Base-by-base conservation (phyloP, 2,797 vertebrate genomes). In the Pampus argenteus region DNA sequence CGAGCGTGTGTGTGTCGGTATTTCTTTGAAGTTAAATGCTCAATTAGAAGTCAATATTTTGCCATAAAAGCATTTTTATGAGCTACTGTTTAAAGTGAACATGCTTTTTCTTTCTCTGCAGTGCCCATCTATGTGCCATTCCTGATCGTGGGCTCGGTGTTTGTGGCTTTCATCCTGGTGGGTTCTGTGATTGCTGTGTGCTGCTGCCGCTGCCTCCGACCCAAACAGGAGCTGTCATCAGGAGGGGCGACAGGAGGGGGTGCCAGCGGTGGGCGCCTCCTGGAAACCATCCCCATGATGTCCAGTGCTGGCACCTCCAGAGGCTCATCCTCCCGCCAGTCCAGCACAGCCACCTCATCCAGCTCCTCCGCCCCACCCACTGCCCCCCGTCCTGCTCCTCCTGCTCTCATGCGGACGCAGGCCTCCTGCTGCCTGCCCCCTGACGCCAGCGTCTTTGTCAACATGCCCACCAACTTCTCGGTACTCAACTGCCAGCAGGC, bases 251-350 rank as follows among this genome's bases (percentile, higher is more conserved):
- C 95, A 15, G 96, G 96, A 81, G 95, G 95, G 20, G 91, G 95
- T 22, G 85, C 95, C 79, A 88, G 95, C 0, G 88, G 95, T 52
- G 81, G 95, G 9, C 95, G 97, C 66, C 92, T 98, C 78, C 86
- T 98, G 89, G 98, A 99, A 86, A 97, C 98, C 3, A 98, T 99
- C 78, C 98, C 98, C 47, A 99, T 99, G 98, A 99, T 99, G 92
- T 94, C 97, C 6, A 97, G 95, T 6, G 93, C 94, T 70, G 95
- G 95, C 86, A 96, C 96, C 11, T 99, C 97, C 1, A 93, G 96
- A 5, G 97, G 97, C 4, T 98, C 98, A 0, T 98, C 98, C 0
- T 99, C 97, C 0, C 96, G 97, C 50, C 98, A 99, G 86, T 99
- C 98, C 0, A 99, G 98, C 93, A 99, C 97, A 0, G 98, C 97